Base-by-base conservation (phyloP, 2,113 vertebrate genomes). In the Ploceus nigricollis region DNA sequence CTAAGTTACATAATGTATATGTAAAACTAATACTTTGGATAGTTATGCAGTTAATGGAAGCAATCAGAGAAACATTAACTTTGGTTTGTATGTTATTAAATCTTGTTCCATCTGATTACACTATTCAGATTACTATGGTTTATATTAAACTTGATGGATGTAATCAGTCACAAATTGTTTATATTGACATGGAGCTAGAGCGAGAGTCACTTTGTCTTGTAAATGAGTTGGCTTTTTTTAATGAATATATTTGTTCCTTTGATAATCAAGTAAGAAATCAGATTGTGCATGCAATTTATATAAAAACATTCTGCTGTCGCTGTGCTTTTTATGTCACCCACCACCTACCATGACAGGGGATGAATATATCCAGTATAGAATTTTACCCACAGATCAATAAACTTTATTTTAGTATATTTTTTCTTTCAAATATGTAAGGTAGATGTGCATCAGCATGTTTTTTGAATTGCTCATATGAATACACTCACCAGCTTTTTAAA, bases 41-140 rank as follows among this genome's bases (percentile, higher is more conserved):
- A 93, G 68, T 78, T 90, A 65, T 94, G 31, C 19, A 94, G 65
- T 92, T 96, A 61, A 82, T 92, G 82, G 45, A 94, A 95, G 56
- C 58, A 94, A 65, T 89, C 60, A 83, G 78, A 90, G 61, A 80
- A 93, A 70, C 69, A 87, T 80, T 95, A 88, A 82, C 63, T 94
- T 79, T 75, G 21, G 75, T 85, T 96, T 96, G 66, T 82, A 84
- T 77, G 54, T 80, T 93, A 73, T 95, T 92, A 95, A 92, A 65
- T 94, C 82, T 56, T 96, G 71, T 96, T 96, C 73, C 48, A 93
- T 42, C 31, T 90, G 78, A 96, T 87, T 95, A 73, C 47, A 87
- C 54, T 56, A 77, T 93, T 96, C 78, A 94, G 23, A 80, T 85
- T 94, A 92, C 25, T 91, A 66, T 93, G 68, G 42, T 97, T 97